Conservation (phyloP, 2,888 invertebrate species). For the Pherbina coryleti region DNA sequence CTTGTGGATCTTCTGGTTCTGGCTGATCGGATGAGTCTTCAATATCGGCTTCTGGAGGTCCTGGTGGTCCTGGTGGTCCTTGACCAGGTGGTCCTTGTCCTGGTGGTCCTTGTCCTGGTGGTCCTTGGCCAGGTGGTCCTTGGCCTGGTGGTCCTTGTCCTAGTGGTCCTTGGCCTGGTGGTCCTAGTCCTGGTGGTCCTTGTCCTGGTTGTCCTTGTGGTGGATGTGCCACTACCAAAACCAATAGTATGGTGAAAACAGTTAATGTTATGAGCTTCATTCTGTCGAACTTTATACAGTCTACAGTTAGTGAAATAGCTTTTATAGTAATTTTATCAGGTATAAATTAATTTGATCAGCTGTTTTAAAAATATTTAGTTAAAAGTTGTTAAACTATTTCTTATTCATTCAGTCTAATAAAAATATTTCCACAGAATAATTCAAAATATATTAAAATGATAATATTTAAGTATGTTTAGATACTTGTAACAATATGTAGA, state of each 20-base stretch:
- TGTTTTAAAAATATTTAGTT: neutral
- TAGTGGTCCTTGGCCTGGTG: neutral
- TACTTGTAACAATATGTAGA: neutral
- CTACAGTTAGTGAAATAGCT: neutral
- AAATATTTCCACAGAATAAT: neutral
- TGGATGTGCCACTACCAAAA: conserved; percentile 46
- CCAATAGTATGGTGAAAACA: conserved; percentile 48
- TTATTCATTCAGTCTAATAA: neutral
- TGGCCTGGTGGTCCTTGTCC: conserved; percentile 6
- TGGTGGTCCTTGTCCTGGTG: neutral
- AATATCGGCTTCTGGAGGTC: neutral
- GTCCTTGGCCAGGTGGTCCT: neutral
- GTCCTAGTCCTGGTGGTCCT: neutral
- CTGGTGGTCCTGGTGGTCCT: neutral
- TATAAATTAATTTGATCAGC: neutral
- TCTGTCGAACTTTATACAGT: neutral
- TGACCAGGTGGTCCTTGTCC: neutral
- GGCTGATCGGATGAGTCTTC: conserved; percentile 4
- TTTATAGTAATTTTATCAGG: conserved; percentile 14
- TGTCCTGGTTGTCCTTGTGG: conserved; percentile 4
- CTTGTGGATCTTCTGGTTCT: conserved; percentile 21
- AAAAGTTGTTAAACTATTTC: no score
- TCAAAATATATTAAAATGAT: neutral
- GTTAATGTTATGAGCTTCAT: conserved; percentile 50
- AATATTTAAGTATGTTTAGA: neutral